Percentiles rank a stretch among this genome's conserved stretches.
Conservation (phyloP, 2,888 invertebrate species). For the Caenorhabditis japonica region DNA sequence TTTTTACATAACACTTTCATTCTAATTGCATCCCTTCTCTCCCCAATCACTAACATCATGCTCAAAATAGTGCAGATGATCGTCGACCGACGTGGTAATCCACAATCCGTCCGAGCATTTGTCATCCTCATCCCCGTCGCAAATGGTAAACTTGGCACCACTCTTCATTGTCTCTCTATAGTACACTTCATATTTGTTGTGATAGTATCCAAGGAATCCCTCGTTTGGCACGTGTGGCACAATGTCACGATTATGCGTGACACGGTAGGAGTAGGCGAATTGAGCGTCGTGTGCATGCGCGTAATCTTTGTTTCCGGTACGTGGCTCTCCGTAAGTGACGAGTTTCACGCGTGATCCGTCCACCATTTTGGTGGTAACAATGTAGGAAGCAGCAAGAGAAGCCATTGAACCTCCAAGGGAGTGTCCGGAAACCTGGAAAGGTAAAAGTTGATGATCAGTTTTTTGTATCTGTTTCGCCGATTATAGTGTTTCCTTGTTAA, state of each 20-base stretch:
- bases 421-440: constrained; percentile 61
- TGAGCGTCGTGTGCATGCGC: constrained; percentile 63
- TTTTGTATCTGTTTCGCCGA: constrained; percentile 5
- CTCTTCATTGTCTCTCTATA: constrained; percentile 58
- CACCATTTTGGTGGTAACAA: constrained; percentile 54
- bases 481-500: no score
- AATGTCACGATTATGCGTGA: constrained; percentile 66
- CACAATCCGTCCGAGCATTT: constrained; percentile 63
- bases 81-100: constrained; percentile 64
- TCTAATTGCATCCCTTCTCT: constrained; percentile 61
- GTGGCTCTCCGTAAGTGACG: constrained; percentile 67
- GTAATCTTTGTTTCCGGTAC: constrained; percentile 65
- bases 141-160: constrained; percentile 44
- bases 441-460: not conserved
- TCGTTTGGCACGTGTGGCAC: constrained; percentile 67
- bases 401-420: constrained; percentile 70
- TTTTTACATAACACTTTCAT: not conserved
- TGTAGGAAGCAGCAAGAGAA: constrained; percentile 63
- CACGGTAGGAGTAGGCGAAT: constrained; percentile 59
- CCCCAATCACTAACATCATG: constrained; percentile 64
- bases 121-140: constrained; percentile 57
- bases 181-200: constrained; percentile 63
- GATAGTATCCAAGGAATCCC: constrained; percentile 63
- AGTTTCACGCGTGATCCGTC: constrained; percentile 58
- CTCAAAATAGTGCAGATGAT: constrained; percentile 70